Conservation (phyloP, 2,797 vertebrate species). For the Eupleurogrammus muticus region DNA sequence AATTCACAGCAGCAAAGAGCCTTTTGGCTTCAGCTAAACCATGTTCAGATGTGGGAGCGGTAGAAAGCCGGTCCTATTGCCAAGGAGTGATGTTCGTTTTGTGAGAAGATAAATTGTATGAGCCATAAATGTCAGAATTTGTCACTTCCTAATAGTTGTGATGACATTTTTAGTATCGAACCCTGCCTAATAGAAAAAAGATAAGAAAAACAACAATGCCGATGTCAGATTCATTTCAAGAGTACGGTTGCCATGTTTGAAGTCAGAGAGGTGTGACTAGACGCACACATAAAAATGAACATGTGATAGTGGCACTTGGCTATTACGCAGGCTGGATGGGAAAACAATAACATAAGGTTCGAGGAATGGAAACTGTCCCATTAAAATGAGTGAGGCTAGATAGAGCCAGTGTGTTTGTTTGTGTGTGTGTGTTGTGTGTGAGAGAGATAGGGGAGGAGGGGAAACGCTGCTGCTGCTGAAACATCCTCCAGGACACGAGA, state of each 20-base stretch:
- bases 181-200: slow-evolving; percentile 71
- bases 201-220: slow-evolving; percentile 75
- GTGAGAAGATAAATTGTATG: slow-evolving; percentile 62
- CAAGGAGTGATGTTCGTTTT: slow-evolving; percentile 66
- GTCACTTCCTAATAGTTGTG: slow-evolving; percentile 69
- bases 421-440: slow-evolving; percentile 7
- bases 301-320: slow-evolving; percentile 20
- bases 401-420: slow-evolving; percentile 36
- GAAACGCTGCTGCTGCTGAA: slow-evolving; percentile 5
- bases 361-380: slow-evolving; percentile 66
- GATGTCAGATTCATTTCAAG: slow-evolving; percentile 66
- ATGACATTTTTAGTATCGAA: slow-evolving; percentile 79
- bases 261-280: slow-evolving; percentile 40
- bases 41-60: slow-evolving; percentile 11
- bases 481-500: slow-evolving; percentile 38
- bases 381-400: slow-evolving; percentile 74
- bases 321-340: slow-evolving; percentile 43
- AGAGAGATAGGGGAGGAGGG: slow-evolving; percentile 26
- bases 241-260: slow-evolving; percentile 38
- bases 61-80: slow-evolving; percentile 31
- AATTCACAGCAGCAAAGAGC: slow-evolving; percentile 9
- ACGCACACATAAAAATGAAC: slow-evolving; percentile 30
- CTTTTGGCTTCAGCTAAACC: slow-evolving; percentile 27
- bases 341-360: slow-evolving; percentile 64
- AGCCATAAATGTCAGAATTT: slow-evolving; percentile 73